phyloP scores from a whole-genome alignment of 2,888 invertebrate species.

The Hirtodrosophila trivittata region DNA sequence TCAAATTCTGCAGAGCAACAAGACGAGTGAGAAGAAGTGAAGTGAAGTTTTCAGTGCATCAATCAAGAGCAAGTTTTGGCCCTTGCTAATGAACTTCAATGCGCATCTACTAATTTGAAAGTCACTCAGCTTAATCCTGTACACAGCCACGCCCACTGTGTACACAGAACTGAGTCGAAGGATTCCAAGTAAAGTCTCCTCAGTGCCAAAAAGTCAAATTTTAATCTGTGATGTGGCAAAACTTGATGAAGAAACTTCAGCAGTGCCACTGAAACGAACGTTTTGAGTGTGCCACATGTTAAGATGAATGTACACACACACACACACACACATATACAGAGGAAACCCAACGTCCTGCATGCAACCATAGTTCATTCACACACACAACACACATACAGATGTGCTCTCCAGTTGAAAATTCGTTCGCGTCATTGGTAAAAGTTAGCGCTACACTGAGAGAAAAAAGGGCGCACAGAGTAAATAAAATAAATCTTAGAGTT shows the following conservation, averaged over 20 bases:
- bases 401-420: conserved; percentile 35
- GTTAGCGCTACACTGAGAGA: conserved; percentile 45
- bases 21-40: too few relatives aligned
- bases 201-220: conserved; percentile 76
- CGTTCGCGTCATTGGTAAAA: conserved; percentile 66
- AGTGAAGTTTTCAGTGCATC: conserved; percentile 49
- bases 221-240: conserved; percentile 78
- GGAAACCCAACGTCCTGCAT: conserved; percentile 34
- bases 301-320: conserved; percentile 47
- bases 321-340: conserved; percentile 2
- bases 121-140: conserved; percentile 72
- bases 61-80: conserved; percentile 65
- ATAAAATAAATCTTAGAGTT: conserved; percentile 68
- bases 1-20: too few relatives aligned
- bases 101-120: conserved; percentile 73
- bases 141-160: conserved; percentile 46
- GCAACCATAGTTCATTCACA: conserved; percentile 56
- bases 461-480: conserved; percentile 4
- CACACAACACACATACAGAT: conserved; percentile 24
- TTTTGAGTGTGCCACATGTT: conserved; percentile 61
- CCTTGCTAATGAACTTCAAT: conserved; percentile 70
- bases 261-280: conserved; percentile 30
- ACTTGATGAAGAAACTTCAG: conserved; percentile 75
- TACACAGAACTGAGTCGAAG: conserved; percentile 25
- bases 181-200: conserved; percentile 43